These are phyloP conservation scores for Tillus elongatus DNA, from an alignment of 2,888 invertebrate species.

Conservation along the genomic window DNA sequence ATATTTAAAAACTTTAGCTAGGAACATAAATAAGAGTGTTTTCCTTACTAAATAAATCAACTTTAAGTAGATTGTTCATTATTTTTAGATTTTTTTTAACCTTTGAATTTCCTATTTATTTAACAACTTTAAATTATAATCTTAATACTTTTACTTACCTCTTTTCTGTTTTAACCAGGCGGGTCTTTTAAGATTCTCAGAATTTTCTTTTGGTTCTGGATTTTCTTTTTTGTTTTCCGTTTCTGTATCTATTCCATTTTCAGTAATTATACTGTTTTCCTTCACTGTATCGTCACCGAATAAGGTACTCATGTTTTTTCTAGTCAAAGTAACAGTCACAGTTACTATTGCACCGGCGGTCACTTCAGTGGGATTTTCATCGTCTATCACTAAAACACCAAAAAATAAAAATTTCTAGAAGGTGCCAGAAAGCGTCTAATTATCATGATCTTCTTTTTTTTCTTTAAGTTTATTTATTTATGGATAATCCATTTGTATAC, in stretches of 20 bases:
- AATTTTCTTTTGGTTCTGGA: constrained; percentile 23
- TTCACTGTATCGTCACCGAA: constrained; percentile 68
- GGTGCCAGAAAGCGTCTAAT: too few species aligned
- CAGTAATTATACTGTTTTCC: constrained; percentile 39
- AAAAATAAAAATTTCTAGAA: too few species aligned
- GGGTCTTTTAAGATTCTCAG: constrained; percentile 53
- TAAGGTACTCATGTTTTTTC: constrained; percentile 74
- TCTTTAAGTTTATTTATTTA: constrained; percentile 3
- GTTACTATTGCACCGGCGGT: constrained; percentile 98
- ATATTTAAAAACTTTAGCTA: too few species aligned
- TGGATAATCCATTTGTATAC: neutral
- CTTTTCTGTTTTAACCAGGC: constrained; percentile 74
- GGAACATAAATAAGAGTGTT: too few species aligned
- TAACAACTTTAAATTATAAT: too few species aligned
- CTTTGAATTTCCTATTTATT: too few species aligned
- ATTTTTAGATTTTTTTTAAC: too few species aligned
- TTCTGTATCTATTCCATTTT: constrained; percentile 48
- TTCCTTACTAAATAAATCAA: too few species aligned
- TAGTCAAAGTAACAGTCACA: constrained; percentile 78
- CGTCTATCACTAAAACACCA: constrained; percentile 84
- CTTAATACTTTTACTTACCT: too few species aligned
- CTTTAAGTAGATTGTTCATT: too few species aligned
- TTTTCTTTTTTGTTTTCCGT: constrained; percentile 28
- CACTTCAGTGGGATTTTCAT: constrained; percentile 92
- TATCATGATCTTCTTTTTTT: too few species aligned